These are phyloP conservation scores for Rissa tridactyla DNA, from an alignment of 2,113 vertebrate genomes.

Conservation along the genomic window DNA sequence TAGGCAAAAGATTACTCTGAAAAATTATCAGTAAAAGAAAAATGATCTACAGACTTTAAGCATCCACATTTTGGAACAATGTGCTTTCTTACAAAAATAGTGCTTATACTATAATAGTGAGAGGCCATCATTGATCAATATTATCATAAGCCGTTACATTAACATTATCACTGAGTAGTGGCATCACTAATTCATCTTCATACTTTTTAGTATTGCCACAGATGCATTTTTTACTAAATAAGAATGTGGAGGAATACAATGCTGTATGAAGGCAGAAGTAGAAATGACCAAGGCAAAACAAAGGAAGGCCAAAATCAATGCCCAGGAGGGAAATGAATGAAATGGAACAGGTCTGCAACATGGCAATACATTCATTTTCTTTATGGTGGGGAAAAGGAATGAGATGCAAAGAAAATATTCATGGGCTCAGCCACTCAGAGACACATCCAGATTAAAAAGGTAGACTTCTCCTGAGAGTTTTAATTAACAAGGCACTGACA, in stretches of 20 bases:
- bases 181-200: neutral
- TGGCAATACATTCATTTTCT: neutral
- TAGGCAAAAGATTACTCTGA: neutral
- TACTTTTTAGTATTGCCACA: neutral
- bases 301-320: neutral
- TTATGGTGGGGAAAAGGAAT: neutral
- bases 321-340: neutral
- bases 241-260: neutral
- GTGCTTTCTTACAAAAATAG: neutral
- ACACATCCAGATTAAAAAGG: neutral
- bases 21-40: neutral
- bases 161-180: neutral
- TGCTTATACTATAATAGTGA: neutral
- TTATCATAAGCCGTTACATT: neutral
- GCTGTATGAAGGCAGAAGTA: neutral
- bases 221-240: neutral
- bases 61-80: neutral
- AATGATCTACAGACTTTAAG: neutral
- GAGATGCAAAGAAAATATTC: neutral
- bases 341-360: neutral
- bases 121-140: neutral
- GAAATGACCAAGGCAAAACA: neutral
- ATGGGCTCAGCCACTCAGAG: neutral
- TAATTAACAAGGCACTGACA: neutral
- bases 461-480: neutral